Percentiles rank a stretch among this genome's conserved stretches.
Conservation (phyloP, 2,888 invertebrate genomes). For the Argynnis bischoffii region DNA sequence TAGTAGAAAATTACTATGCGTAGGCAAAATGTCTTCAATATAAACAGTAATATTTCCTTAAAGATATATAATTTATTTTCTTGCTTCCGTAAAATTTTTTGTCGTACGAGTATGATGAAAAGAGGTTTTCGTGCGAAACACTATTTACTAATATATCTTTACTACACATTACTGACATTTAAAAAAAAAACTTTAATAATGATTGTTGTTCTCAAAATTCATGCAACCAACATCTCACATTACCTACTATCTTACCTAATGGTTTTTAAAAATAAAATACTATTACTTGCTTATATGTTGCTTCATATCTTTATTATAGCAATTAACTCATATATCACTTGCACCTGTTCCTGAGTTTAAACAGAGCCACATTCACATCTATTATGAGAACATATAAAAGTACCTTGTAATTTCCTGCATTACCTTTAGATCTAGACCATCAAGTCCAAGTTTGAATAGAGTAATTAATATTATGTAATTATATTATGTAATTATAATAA, state of each 20-base stretch:
- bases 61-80: slow-evolving; percentile 7
- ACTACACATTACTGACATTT: too few species aligned
- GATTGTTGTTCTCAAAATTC: too few species aligned
- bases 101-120: neutral
- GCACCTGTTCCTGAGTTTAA: slow-evolving; percentile 45
- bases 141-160: neutral
- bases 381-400: slow-evolving; percentile 26
- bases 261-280: too few species aligned
- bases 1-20: slow-evolving; percentile 2
- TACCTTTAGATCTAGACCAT: slow-evolving; percentile 35
- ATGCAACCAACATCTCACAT: too few species aligned
- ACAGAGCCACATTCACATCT: slow-evolving; percentile 25
- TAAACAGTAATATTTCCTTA: slow-evolving; percentile 14
- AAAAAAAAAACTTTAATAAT: too few species aligned
- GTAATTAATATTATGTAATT: too few species aligned
- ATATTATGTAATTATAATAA: too few species aligned
- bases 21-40: slow-evolving; percentile 17
- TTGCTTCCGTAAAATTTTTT: slow-evolving; percentile 9
- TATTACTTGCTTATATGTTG: too few species aligned
- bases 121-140: neutral
- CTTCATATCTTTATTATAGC: too few species aligned
- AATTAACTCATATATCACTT: neutral
- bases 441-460: too few species aligned
- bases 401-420: slow-evolving; percentile 37
- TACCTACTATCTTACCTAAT: too few species aligned